phyloP scores from a whole-genome alignment of 2,797 vertebrate genomes.

The Cyclura pinguis region DNA sequence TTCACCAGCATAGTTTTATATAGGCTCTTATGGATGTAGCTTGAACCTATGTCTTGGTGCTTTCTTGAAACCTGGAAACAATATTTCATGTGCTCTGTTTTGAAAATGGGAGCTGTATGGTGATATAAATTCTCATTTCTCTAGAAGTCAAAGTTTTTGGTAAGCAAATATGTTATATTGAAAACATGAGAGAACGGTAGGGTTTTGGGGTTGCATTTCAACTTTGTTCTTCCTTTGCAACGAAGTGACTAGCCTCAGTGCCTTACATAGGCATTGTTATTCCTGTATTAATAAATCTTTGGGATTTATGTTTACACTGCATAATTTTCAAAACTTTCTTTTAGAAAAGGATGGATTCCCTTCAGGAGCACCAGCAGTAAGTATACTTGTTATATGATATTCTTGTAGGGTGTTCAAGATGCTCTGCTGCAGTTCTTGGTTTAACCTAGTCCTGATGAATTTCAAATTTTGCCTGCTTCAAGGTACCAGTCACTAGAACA shows the following conservation, averaged over 20 bases:
- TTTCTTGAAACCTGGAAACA: neutral
- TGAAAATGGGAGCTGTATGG: too few species aligned
- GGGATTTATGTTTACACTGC: neutral
- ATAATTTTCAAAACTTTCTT: conserved; percentile 32
- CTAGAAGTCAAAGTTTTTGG: too few species aligned
- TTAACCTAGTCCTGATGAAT: neutral
- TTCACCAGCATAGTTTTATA: neutral
- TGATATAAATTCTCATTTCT: too few species aligned
- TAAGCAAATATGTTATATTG: neutral
- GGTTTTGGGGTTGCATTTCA: neutral
- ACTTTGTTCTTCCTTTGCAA: neutral
- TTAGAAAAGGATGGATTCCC: conserved; percentile 94
- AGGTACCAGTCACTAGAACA: neutral
- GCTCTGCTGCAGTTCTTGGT: neutral
- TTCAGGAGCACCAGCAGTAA: conserved; percentile 90
- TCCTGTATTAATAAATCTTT: neutral
- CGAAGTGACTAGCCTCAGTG: neutral
- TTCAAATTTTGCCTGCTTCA: neutral
- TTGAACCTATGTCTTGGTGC: neutral
- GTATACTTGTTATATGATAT: conserved; percentile 69
- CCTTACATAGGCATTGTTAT: neutral
- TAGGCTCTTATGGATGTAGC: neutral
- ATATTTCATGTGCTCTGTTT: neutral
- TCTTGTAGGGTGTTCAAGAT: neutral
- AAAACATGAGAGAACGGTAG: neutral